Percentiles rank a stretch among this genome's conserved stretches.
Evolutionary conservation across 1,140 invertebrate species (phyloP).

Genomic region (Potamilus streckersoni): DNA sequence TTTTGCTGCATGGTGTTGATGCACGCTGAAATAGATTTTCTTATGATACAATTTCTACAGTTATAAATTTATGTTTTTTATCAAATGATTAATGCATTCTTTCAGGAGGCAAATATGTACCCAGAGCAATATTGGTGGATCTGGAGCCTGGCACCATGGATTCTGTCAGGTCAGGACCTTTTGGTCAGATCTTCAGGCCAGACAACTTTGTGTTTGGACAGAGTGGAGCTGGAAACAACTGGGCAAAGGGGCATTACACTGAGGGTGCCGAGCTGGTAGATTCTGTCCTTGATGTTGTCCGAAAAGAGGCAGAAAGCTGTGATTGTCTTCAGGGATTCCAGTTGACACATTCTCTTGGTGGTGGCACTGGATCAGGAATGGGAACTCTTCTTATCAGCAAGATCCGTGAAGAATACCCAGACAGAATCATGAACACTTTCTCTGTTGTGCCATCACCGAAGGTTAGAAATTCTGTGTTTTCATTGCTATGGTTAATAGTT

Average conservation of each 20-base stretch:
- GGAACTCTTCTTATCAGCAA: no score
- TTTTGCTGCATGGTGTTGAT: no score
- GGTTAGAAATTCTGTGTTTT: slow-evolving; percentile 62
- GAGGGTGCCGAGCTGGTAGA: slow-evolving; percentile 92
- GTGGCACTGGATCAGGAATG: no score
- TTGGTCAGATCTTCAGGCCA: slow-evolving; percentile 83
- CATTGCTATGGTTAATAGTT: no score
- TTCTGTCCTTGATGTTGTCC: slow-evolving; percentile 82
- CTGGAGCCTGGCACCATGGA: slow-evolving; percentile 97
- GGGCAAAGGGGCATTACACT: slow-evolving; percentile 94
- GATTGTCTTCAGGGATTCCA: slow-evolving; percentile 77
- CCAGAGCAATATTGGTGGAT: slow-evolving; percentile 87
- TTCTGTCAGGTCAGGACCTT: slow-evolving; percentile 85
- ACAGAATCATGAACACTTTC: slow-evolving; percentile 93
- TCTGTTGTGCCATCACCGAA: slow-evolving; percentile 92
- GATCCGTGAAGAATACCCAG: no score
- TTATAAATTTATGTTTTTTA: no score
- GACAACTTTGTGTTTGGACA: slow-evolving; percentile 69
- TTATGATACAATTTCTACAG: no score
- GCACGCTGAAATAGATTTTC: no score
- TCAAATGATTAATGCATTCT: neutral
- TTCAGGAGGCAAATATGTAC: slow-evolving; percentile 46
- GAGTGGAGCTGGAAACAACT: slow-evolving; percentile 85
- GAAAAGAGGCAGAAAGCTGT: slow-evolving; percentile 85
- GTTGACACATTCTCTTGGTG: slow-evolving; percentile 4